phyloP scores from a whole-genome alignment of 2,888 invertebrate species.

The Corythucha ciliata region DNA sequence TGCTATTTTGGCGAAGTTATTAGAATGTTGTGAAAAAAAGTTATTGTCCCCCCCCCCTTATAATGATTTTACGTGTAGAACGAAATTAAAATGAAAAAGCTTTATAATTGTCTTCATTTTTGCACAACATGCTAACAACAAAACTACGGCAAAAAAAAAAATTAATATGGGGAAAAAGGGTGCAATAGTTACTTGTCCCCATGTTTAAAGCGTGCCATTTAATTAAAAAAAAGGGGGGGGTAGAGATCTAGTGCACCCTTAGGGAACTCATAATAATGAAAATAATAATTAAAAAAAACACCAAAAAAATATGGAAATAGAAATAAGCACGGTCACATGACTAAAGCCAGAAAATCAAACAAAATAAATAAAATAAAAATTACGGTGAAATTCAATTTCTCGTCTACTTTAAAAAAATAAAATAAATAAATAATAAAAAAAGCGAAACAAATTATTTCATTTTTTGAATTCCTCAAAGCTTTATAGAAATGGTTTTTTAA shows the following conservation, averaged over 20 bases:
- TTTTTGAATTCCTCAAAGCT: too few species aligned
- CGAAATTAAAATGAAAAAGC: conserved; percentile 20
- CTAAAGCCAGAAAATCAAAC: too few species aligned
- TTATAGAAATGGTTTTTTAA: too few species aligned
- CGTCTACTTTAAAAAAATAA: too few species aligned
- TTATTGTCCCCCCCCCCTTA: too few species aligned
- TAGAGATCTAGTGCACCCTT: conserved; percentile 26
- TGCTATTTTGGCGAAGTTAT: conserved; percentile 30
- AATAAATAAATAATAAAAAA: too few species aligned
- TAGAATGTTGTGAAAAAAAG: conserved; percentile 31
- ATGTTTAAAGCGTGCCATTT: neutral
- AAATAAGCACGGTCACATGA: conserved; percentile 35
- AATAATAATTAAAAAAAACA: too few species aligned
- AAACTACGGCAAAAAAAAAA: conserved; percentile 28
- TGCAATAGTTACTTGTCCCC: conserved; percentile 20
- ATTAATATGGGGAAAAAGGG: conserved; percentile 14
- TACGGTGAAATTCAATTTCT: too few species aligned
- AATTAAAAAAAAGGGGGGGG: neutral
- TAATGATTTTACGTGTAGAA: conserved; percentile 20
- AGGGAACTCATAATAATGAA: conserved; percentile 22
- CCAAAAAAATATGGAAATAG: conserved; percentile 25
- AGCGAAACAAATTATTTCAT: too few species aligned
- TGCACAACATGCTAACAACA: conserved; percentile 35
- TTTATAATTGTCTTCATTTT: too few species aligned
- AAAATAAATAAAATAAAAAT: too few species aligned